Evolutionary conservation across 2,113 vertebrate genomes (phyloP), one percentile per base, ranked within the genome.

Genomic region (Spilogale gracilis): DNA sequence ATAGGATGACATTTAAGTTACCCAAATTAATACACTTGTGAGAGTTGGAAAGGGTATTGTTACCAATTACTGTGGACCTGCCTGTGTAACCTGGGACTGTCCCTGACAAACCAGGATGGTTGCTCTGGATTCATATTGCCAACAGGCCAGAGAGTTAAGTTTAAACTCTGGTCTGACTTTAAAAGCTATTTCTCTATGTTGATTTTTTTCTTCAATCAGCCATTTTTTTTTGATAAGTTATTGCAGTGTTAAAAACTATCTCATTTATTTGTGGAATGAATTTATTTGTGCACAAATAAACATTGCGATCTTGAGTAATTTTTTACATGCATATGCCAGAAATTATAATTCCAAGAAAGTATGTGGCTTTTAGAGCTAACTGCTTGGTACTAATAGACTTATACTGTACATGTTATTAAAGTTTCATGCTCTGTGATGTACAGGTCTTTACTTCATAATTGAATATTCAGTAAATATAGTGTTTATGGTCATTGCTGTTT

Each of bases 191-290:
- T 21, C 38, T 38, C 18, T 69, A 23, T 86, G 61, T 61, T 92
- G n/a, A 25, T 52, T 79, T 94, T 90, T 90, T 56, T 10, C 74
- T 91, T 86, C 76, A 67, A 76, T 92, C 25, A 80, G 23, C 52
- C 69, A 43, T 61, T 91, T 43, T 92, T 81, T 54, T 81, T 54
- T n/a, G 17, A 60, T 92, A 32, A 61, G 38, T 90, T 30, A 90
- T 90, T 65, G 81, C 18, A 90, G 1, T 93, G 27, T 87, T 79
- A 86, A 61, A 86, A 61, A 45, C 38, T 65, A 14, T 61, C 48
- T 84, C 0, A 58, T 3, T 82, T 92, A 73, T 92, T 96, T 79
- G 27, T 89, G 50, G 38, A 94, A 76, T 97, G 32, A 94, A 54
- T 32, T 83, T 89, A 65, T 94, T 58, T 84, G 5, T 92, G 80